phyloP scores from a whole-genome alignment of 2,888 invertebrate genomes.

The Dorcus hopei region DNA sequence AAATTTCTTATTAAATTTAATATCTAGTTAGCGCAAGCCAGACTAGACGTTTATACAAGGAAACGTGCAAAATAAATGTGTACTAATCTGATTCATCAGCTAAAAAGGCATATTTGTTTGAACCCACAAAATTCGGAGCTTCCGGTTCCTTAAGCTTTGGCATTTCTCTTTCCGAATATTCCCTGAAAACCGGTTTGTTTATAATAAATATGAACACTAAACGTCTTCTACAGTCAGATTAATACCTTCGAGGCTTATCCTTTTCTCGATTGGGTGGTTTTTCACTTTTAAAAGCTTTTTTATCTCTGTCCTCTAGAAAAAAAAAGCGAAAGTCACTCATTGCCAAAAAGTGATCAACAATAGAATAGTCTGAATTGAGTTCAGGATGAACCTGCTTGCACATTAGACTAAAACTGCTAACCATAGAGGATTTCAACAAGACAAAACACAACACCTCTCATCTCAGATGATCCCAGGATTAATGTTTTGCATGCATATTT shows the following conservation, averaged over 20 bases:
- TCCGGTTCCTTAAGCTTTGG: constrained; percentile 72
- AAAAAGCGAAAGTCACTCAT: constrained; percentile 15
- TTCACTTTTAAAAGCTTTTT: constrained; percentile 7
- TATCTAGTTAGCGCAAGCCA: constrained; percentile 24
- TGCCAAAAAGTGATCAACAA: constrained; percentile 52
- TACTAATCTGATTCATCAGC: constrained; percentile 48
- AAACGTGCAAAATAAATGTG: constrained; percentile 21
- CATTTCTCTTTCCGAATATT: constrained; percentile 53
- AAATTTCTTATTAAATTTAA: constrained; percentile 17
- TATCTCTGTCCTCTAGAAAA: constrained; percentile 1
- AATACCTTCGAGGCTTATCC: constrained; percentile 16
- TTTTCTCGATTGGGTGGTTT: constrained; percentile 12
- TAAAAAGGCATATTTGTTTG: constrained; percentile 73
- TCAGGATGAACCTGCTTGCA: constrained; percentile 65
- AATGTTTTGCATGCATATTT: constrained; percentile 56
- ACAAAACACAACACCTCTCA: constrained; percentile 32
- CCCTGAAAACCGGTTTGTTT: constrained; percentile 30
- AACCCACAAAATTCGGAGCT: constrained; percentile 72
- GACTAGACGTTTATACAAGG: constrained; percentile 24
- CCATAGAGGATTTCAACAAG: constrained; percentile 59
- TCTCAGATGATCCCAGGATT: constrained; percentile 53
- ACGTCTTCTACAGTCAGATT: background rate
- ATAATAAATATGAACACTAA: background rate
- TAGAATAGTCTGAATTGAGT: constrained; percentile 88
- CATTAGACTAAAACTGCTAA: constrained; percentile 73